Base-by-base conservation (phyloP, 1,140 invertebrate species). In the Neuroterus valhalla region DNA sequence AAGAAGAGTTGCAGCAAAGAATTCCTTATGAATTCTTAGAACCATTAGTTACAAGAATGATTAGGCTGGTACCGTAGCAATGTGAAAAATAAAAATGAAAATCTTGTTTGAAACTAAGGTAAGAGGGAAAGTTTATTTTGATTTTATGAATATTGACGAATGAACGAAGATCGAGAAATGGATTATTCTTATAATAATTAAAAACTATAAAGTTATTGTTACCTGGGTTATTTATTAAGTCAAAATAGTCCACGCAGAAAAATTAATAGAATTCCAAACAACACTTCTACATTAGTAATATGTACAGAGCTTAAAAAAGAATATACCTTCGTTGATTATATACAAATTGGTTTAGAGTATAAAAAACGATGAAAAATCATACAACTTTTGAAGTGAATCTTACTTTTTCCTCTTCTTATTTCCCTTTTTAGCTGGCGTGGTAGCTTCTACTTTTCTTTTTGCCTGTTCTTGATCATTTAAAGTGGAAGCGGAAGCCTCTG, bases 381-480 rank as follows among this genome's bases (percentile, higher is more conserved):
- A 14, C n/a, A 62, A 62, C 55, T 62, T 62, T 4, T 62, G 45
- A 67, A 73, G 68, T 8, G 52, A 26, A 38, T 71, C 44, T 50
- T n/a, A 55, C 31, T 75, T 52, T 45, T 80, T 82, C 23, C 71
- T 76, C 70, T 79, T 80, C 23, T 81, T 82, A 31, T 72, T 79
- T 44, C 83, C 83, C 70, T 85, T 88, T 44, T 82, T 88, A 52
- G 67, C 45, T 17, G 62, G 52, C n/a, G 21, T 43, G 48, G 19
- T n/a, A 15, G 66, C 71, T 23, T 74, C n/a, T 21, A 44, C 43
- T 72, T 79, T 74, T 42, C 71, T 55, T 69, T 78, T 78, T 43
- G 55, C 4, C n/a, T 31, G 31, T 62, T 62, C 14, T 3, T 26
- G 6, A 14, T 26, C 52, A 62, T 26, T 26, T 31, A 11, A 11